Evolutionary conservation across 2,797 vertebrate genomes (phyloP), one percentile per base, ranked within the genome.

Genomic region (Rhadinocentrus ornatus): DNA sequence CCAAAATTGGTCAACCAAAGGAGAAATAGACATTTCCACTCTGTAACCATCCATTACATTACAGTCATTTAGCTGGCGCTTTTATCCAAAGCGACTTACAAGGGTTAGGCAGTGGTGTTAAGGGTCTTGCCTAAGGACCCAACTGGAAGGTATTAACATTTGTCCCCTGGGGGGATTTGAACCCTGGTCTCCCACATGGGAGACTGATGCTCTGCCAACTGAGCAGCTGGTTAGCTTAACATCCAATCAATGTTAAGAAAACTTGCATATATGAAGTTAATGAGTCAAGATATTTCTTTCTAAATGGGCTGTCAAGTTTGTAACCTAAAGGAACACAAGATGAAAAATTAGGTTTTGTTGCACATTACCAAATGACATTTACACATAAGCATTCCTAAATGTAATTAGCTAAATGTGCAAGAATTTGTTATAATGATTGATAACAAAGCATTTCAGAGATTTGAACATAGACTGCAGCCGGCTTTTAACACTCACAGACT

Each of bases 1-100:
- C 35, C 50, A 41, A 69, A 75, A 44, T 68, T 73, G 32, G 72
- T 32, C 61, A 39, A 52, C 56, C 62, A 54, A 13, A 62, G 35
- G 18, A 50, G 70, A 75, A 71, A 13, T n/a, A 29, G 58, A 20
- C 31, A 37, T 35, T 66, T 66, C 24, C n/a, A 37, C 9, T 20
- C 50, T 26, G 26, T 18, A 74, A 50, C 35, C 22, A 39, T 20
- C n/a, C n/a, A n/a, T n/a, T n/a, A n/a, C n/a, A n/a, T n/a, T n/a
- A n/a, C n/a, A n/a, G n/a, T n/a, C n/a, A n/a, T n/a, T n/a, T n/a
- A n/a, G n/a, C n/a, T n/a, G n/a, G n/a, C n/a, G n/a, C n/a, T n/a
- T n/a, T n/a, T n/a, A n/a, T n/a, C n/a, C n/a, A n/a, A n/a, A n/a
- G n/a, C n/a, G n/a, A n/a, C n/a, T n/a, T n/a, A n/a, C n/a, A n/a